Percentiles rank a stretch among this genome's conserved stretches.
Conservation (phyloP, 2,797 vertebrate species). For the Myotis vivesi region DNA sequence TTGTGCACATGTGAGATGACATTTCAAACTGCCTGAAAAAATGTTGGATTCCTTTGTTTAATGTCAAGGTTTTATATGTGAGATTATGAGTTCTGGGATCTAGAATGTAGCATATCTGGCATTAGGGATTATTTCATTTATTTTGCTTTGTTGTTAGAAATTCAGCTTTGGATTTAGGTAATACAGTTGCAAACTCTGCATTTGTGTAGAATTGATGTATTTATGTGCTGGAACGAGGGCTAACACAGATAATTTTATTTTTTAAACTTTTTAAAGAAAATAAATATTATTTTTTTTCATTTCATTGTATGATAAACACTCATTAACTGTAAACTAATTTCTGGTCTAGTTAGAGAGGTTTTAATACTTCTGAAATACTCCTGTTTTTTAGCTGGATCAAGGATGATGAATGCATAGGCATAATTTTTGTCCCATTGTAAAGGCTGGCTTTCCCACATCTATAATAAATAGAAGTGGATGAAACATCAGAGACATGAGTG, state of each 20-base stretch:
- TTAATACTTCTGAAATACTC: slow-evolving; percentile 36
- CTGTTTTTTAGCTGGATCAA: slow-evolving; percentile 9
- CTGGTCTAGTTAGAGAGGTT: background rate
- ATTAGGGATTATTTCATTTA: slow-evolving; percentile 21
- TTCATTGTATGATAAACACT: slow-evolving; percentile 9
- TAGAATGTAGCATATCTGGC: background rate
- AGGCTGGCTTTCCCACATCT: background rate
- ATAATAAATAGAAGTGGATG: background rate
- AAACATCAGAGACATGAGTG: background rate
- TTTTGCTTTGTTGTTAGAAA: slow-evolving; percentile 50
- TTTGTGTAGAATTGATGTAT: background rate
- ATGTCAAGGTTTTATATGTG: slow-evolving; percentile 50
- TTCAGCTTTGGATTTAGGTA: slow-evolving; percentile 21
- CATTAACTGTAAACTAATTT: slow-evolving; percentile 34
- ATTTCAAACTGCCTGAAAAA: slow-evolving; percentile 37
- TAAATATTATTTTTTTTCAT: slow-evolving; percentile 28
- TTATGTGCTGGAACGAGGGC: background rate
- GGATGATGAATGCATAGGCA: background rate
- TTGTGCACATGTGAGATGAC: slow-evolving; percentile 1
- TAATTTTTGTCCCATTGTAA: slow-evolving; percentile 8
- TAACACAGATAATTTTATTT: slow-evolving; percentile 36
- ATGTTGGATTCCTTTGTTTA: slow-evolving; percentile 44
- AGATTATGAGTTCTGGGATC: slow-evolving; percentile 53
- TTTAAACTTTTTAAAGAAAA: background rate
- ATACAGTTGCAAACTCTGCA: background rate